Percentiles rank a stretch among this genome's conserved stretches.
Evolutionary conservation across 2,113 vertebrate genomes (phyloP).

Genomic region (Eclectus roratus): DNA sequence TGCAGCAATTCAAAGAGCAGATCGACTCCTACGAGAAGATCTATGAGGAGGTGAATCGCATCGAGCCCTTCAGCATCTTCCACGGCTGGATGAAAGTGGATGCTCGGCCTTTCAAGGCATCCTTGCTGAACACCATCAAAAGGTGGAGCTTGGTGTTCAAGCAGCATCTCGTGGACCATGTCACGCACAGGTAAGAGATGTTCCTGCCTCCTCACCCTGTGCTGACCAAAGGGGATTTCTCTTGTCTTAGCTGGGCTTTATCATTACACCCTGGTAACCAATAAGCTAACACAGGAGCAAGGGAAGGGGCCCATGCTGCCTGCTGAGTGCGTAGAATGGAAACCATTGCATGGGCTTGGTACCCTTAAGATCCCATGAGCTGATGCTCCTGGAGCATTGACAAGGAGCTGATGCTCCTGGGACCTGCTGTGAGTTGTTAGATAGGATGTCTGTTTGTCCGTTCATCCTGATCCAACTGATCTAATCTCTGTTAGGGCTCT

Average conservation of each 20-base stretch:
- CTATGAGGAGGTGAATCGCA: constrained; percentile 77
- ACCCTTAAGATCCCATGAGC: background rate
- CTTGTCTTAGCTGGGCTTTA: background rate
- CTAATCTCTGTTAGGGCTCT: background rate
- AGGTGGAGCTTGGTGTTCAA: constrained; percentile 95
- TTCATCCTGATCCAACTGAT: background rate
- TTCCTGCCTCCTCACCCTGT: background rate
- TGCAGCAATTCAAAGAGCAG: constrained; percentile 82
- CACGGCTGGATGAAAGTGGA: constrained; percentile 88
- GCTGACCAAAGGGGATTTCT: background rate
- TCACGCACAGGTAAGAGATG: constrained; percentile 85
- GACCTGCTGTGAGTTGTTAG: background rate
- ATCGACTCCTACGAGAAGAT: constrained; percentile 88
- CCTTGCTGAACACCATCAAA: constrained; percentile 86
- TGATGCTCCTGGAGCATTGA: background rate
- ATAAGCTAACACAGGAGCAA: background rate
- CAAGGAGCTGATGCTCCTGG: accelerated
- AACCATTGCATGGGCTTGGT: background rate
- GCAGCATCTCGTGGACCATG: constrained; percentile 88
- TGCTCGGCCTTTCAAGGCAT: constrained; percentile 77
- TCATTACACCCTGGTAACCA: accelerated
- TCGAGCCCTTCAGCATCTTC: constrained; percentile 79
- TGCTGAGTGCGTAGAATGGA: background rate
- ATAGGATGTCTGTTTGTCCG: background rate
- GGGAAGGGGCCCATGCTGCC: accelerated